A percentile compares a stretch with the other conserved stretches of the same genome.
Evolutionary conservation across 2,113 vertebrate species (phyloP).

Genomic region (Cheirogaleus medius): DNA sequence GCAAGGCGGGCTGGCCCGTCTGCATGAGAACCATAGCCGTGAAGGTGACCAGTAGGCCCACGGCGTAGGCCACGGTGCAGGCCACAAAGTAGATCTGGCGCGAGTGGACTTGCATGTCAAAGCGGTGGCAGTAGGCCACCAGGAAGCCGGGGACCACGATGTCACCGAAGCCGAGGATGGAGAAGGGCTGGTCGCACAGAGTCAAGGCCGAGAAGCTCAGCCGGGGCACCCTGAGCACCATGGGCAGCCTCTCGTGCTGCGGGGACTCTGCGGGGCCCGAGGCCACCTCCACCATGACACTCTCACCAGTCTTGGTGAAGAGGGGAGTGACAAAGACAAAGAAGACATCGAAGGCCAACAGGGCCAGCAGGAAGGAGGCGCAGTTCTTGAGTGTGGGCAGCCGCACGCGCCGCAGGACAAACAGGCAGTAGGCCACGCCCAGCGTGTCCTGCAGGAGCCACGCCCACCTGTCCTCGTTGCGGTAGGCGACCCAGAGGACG

Average conservation of each 20-base stretch:
- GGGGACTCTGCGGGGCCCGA: constrained; percentile 85
- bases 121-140: constrained; percentile 89
- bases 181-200: constrained; percentile 87
- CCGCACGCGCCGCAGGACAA: constrained; percentile 63
- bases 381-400: constrained; percentile 80
- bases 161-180: constrained; percentile 89
- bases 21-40: constrained; percentile 87
- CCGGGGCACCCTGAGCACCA: constrained; percentile 90
- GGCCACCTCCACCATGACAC: constrained; percentile 88
- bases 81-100: constrained; percentile 88
- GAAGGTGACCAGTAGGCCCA: constrained; percentile 89
- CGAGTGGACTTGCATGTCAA: constrained; percentile 86
- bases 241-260: constrained; percentile 87
- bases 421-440: constrained; percentile 75
- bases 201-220: constrained; percentile 85
- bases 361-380: constrained; percentile 86
- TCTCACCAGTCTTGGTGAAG: constrained; percentile 87
- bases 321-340: constrained; percentile 87
- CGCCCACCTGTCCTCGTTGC: constrained; percentile 62
- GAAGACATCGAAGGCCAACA: constrained; percentile 89
- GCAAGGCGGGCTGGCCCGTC: constrained; percentile 90
- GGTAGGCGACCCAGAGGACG: constrained; percentile 68
- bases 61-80: constrained; percentile 88
- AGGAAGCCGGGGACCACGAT: constrained; percentile 89
- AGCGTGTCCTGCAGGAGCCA: constrained; percentile 75